Evolutionary conservation across 2,797 vertebrate genomes (phyloP).

Genomic region (Sebastes umbrosus): DNA sequence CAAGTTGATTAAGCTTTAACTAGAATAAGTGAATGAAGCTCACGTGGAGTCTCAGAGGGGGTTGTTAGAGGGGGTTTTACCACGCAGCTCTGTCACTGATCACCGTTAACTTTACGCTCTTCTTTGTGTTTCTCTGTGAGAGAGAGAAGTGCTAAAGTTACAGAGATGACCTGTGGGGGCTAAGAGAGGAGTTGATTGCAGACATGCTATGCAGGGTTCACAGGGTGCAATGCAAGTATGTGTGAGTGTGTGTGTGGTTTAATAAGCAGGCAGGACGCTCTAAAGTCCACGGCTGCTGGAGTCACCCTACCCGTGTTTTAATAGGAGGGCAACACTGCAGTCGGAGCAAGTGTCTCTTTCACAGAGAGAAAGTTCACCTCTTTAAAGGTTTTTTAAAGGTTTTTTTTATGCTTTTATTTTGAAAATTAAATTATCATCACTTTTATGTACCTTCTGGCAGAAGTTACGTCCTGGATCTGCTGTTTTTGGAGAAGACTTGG

Average conservation of each 20-base stretch:
- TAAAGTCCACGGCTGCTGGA: slow-evolving; percentile 13
- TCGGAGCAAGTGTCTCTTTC: background rate
- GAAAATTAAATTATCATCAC: background rate
- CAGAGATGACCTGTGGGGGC: slow-evolving; percentile 34
- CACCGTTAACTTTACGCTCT: background rate
- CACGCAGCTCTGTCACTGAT: background rate
- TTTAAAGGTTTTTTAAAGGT: background rate
- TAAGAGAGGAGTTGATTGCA: slow-evolving; percentile 34
- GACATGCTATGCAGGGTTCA: slow-evolving; percentile 30
- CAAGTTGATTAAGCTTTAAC: slow-evolving; percentile 15
- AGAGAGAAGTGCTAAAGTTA: slow-evolving; percentile 22
- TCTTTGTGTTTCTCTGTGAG: background rate
- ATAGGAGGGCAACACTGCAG: background rate
- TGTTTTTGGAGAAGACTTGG: background rate
- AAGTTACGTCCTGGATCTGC: background rate
- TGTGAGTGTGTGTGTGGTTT: slow-evolving; percentile 16
- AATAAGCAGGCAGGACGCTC: slow-evolving; percentile 15
- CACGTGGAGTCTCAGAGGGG: background rate
- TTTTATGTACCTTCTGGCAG: background rate
- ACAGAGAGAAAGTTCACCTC: background rate
- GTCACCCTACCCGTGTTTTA: slow-evolving; percentile 20
- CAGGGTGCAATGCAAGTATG: background rate
- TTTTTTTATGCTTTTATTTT: background rate
- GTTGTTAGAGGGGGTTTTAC: slow-evolving; percentile 1
- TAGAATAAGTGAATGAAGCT: slow-evolving; percentile 14